Evolutionary conservation across 2,797 vertebrate species (phyloP).

Genomic region (Lepidocolaptes lacrymiger): DNA sequence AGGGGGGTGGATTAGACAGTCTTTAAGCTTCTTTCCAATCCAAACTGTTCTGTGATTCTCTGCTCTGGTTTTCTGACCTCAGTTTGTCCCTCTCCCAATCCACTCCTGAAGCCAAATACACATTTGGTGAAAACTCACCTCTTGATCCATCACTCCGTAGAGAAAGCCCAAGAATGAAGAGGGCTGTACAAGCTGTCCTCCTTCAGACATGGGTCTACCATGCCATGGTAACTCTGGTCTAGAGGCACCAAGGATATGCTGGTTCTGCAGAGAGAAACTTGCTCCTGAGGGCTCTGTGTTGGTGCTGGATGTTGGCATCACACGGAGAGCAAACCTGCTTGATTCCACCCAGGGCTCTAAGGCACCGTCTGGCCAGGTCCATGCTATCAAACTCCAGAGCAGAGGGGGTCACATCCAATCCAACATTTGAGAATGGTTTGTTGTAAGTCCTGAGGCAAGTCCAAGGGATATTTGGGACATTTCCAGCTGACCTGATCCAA

Average conservation of each 20-base stretch:
- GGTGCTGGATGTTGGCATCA: neutral
- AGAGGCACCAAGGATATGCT: rapidly evolving
- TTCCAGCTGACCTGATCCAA: neutral
- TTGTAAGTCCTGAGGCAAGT: neutral
- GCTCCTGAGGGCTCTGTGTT: neutral
- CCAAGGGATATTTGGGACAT: neutral
- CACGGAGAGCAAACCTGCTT: neutral
- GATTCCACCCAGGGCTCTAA: neutral
- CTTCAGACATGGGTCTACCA: neutral
- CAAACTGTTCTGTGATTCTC: neutral
- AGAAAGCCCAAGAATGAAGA: neutral
- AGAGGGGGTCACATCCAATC: neutral
- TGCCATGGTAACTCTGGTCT: neutral
- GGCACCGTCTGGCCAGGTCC: neutral
- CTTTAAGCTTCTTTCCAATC: neutral
- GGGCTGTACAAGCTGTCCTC: neutral
- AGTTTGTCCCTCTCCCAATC: neutral
- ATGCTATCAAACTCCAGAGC: neutral
- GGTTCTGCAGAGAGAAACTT: neutral
- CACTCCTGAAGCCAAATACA: neutral
- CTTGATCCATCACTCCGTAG: neutral
- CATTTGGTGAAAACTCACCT: neutral
- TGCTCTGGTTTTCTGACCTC: neutral
- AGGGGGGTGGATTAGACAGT: rapidly evolving
- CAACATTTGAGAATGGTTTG: neutral